Evolutionary conservation across 2,888 invertebrate species (phyloP), one percentile per base, ranked within the genome.

Genomic region (Ophioninae sp.): DNA sequence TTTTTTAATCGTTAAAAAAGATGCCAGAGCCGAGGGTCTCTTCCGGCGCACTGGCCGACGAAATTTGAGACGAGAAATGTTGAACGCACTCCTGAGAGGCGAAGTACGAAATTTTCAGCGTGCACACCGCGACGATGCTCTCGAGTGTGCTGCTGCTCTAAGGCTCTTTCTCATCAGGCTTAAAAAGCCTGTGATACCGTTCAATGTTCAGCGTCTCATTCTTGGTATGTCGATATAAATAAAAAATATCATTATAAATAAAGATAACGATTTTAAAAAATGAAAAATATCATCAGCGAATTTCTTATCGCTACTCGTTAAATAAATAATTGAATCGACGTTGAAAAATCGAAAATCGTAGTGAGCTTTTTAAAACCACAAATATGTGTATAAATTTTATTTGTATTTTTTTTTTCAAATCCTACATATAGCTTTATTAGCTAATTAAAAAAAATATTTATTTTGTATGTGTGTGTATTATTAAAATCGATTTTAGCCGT

Each of bases 131-230:
- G 83, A 87, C 64, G 84, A 85, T 13, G 91, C 91, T 7, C 85
- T 93, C 56, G 94, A 94, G 86, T 93, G 93, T 44, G 93, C 93
- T 0, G 92, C 93, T 6, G 94, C 93, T 0, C 89, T 94, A 57
- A 93, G 92, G 82, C 87, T 90, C 23, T 94, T 92, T 86, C 86
- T 94, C 23, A 89, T 90, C 17, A 90, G 89, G 69, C 84, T 94
- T 41, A 93, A 92, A 67, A 91, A 92, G 80, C 93, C 94, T 0
- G 88, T 94, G 37, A 90, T 94, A 84, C 94, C 94, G 0, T 87
- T 87, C 10, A 90, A 93, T 68, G 93, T 94, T 30, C 94, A 94
- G 86, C 92, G 93, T 50, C 87, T 94, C 68, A 93, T 93, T 10
- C 89, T 94, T 67, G 94, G 94, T 94, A 90, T 86, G 70, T 77